Conservation (phyloP, 2,888 invertebrate species). For the Polyploca ridens region DNA sequence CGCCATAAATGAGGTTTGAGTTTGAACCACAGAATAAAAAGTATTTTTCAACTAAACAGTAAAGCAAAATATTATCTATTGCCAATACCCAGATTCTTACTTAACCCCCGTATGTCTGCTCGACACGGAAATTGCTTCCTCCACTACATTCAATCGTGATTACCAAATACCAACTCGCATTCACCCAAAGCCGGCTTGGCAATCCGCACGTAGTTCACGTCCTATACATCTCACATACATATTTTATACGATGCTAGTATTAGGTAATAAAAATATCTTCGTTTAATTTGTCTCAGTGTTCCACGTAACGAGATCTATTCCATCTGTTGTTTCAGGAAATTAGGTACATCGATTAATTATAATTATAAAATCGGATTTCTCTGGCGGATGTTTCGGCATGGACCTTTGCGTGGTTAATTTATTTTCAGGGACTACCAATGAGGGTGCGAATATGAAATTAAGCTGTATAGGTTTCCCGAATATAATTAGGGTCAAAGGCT, state of each 20-base stretch:
- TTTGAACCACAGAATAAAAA: too few relatives aligned
- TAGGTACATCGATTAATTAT: not conserved
- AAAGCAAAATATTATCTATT: not conserved
- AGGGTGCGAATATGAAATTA: constrained; percentile 9
- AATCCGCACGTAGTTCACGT: not conserved
- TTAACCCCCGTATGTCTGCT: not conserved
- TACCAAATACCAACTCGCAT: not conserved
- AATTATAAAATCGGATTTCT: not conserved
- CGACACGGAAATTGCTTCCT: not conserved
- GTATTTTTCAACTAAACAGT: too few relatives aligned
- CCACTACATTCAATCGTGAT: not conserved
- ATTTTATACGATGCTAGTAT: not conserved
- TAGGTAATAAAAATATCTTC: not conserved
- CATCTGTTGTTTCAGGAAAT: not conserved
- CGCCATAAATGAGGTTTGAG: too few relatives aligned
- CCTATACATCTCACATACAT: not conserved
- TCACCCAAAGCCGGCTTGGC: not conserved
- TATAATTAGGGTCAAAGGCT: not conserved
- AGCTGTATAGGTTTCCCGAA: constrained; percentile 8
- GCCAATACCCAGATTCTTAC: not conserved
- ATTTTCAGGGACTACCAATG: not conserved
- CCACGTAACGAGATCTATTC: not conserved
- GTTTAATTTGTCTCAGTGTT: not conserved
- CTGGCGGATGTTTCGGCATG: not conserved
- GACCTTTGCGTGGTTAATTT: constrained; percentile 3